Conservation (phyloP, 2,113 vertebrate genomes). For the Uropsilus gracilis region DNA sequence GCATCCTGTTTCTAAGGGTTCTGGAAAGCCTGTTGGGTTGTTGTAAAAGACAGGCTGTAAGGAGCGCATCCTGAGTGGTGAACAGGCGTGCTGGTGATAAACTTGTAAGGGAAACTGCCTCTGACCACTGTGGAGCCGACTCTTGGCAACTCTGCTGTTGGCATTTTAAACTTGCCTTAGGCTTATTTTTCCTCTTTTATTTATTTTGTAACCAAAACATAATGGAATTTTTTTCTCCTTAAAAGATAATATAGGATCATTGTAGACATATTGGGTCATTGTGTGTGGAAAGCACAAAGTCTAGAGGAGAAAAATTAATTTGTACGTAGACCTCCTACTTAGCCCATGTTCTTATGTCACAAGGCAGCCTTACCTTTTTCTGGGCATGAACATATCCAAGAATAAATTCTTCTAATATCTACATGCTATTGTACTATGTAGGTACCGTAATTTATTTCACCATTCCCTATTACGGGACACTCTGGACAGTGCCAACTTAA, state of each 20-base stretch:
- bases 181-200: background rate
- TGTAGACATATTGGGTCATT: background rate
- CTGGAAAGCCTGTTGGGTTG: background rate
- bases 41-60: background rate
- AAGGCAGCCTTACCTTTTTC: background rate
- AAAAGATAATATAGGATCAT: background rate
- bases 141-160: background rate
- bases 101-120: background rate
- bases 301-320: background rate
- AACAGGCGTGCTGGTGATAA: background rate
- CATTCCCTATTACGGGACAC: background rate
- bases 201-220: background rate
- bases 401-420: background rate
- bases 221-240: conserved; percentile 12
- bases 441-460: background rate
- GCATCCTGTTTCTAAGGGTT: background rate
- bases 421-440: background rate
- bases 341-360: background rate
- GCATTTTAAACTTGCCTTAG: background rate
- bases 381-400: background rate
- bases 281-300: background rate
- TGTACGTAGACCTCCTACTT: background rate
- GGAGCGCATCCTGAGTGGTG: background rate
- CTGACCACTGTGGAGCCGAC: background rate
- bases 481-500: background rate